Base-by-base conservation (phyloP, 2,888 invertebrate genomes). In the Andrena trimmerana region DNA sequence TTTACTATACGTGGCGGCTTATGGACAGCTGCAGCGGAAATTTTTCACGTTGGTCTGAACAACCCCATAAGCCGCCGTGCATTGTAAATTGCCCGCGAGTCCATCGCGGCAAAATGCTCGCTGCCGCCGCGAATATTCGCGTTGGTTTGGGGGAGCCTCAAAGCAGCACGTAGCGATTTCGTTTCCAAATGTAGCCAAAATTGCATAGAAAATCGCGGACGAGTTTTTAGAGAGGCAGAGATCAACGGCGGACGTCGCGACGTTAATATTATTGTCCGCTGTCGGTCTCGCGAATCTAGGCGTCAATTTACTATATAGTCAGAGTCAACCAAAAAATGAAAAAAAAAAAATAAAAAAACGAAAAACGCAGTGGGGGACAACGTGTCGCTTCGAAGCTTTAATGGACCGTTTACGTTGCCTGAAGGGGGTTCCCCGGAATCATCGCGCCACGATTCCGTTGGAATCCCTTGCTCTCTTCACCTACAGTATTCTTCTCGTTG, bases 391-490 rank as follows among this genome's bases (percentile, higher is more conserved):
- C 66, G 75, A 86, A 88, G 88, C 88, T 88, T 88, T 88, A 88
- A 79, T 1, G n/a, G 67, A 70, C 10, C 31, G 42, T 80, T 88
- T 88, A 85, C 87, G 85, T 83, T 69, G 87, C 87, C 88, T 88
- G 88, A 63, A 81, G 78, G 80, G 81, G 68, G 50, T 68, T n/a
- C 48, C n/a, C n/a, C 68, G 81, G 74, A 63, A 84, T 65, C 5
- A 65, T 66, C 48, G 66, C 84, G 84, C 68, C 70, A 83, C 72
- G 16, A 85, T 85, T 78, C 84, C 60, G 29, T 27, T n/a, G 16
- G 70, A 54, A 63, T 76, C 83, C 75, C 84, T 88, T 85, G 83
- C 80, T 84, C 90, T 90, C 89, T 90, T 87, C 88, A 69, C 62
- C 27, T 77, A 84, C 75, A 88, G 83, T 88, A 87, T 88, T 90